Conservation (phyloP, 1,140 invertebrate species). For the Aphis gossypii region DNA sequence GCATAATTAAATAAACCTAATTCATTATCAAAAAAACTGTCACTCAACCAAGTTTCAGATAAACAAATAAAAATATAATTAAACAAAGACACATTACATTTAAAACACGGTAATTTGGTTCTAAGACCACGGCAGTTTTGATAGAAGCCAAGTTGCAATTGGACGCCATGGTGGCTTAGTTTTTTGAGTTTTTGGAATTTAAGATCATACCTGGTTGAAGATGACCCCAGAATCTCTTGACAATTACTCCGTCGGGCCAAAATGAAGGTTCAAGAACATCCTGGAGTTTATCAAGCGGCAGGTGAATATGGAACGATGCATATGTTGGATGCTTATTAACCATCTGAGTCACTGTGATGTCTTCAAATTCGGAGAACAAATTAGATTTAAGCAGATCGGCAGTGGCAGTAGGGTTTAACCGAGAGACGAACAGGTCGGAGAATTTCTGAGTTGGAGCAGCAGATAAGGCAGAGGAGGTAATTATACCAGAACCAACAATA, state of each 20-base stretch:
- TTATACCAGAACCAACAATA: background rate
- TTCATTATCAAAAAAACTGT: background rate
- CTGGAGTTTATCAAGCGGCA: background rate
- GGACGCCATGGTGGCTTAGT: background rate
- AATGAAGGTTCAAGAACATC: slow-evolving; percentile 25
- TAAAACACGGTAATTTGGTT: background rate
- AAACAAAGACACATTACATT: slow-evolving; percentile 22
- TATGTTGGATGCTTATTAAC: slow-evolving; percentile 11
- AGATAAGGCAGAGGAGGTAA: background rate
- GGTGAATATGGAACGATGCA: background rate
- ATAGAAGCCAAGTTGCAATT: background rate
- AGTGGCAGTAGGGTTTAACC: background rate
- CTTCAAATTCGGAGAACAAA: background rate
- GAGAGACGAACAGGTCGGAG: background rate
- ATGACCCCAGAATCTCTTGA: slow-evolving; percentile 27
- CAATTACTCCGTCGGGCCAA: background rate
- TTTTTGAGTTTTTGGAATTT: slow-evolving; percentile 9
- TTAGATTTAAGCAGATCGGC: background rate
- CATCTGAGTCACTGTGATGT: background rate
- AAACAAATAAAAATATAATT: slow-evolving; percentile 21
- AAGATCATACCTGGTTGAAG: background rate
- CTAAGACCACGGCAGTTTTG: background rate
- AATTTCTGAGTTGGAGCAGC: background rate
- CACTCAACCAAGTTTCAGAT: slow-evolving; percentile 8
- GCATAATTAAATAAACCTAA: slow-evolving; percentile 3